These are phyloP conservation scores for Rhagonycha fulva DNA, from an alignment of 2,888 invertebrate genomes.

Conservation along the genomic window DNA sequence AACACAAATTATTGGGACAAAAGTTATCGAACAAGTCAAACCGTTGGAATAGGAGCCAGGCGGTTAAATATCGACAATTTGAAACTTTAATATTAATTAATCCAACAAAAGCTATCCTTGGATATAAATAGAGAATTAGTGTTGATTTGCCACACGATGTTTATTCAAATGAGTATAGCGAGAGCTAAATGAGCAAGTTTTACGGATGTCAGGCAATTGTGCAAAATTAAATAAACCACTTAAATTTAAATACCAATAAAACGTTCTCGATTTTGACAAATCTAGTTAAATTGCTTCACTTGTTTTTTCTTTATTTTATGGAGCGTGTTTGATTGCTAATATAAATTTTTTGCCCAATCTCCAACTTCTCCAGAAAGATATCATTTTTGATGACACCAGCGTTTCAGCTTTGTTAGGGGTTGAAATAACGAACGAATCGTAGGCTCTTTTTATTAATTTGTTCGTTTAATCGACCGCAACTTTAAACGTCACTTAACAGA, in stretches of 20 bases:
- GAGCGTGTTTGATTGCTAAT: background rate
- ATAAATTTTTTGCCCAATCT: background rate
- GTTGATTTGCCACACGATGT: conserved; percentile 10
- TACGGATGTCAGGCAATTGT: conserved; percentile 10
- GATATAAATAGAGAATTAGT: conserved; percentile 11
- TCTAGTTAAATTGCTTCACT: background rate
- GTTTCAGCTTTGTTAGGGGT: background rate
- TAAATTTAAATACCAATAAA: conserved; percentile 13
- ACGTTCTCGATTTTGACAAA: background rate
- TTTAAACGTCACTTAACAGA: conserved; percentile 5
- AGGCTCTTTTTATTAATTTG: background rate
- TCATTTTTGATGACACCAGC: background rate
- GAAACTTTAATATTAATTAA: conserved; percentile 4
- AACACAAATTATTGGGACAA: no score
- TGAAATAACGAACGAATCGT: background rate
- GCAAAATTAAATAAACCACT: conserved; percentile 9
- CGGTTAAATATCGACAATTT: background rate
- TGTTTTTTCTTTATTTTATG: background rate
- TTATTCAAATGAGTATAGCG: conserved; percentile 15
- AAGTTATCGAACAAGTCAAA: background rate
- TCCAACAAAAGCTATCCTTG: background rate
- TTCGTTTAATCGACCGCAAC: background rate
- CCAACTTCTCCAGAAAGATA: background rate
- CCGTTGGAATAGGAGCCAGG: background rate
- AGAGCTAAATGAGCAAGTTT: conserved; percentile 15